These are phyloP conservation scores for Cyclophora albipunctata DNA, from an alignment of 2,888 invertebrate genomes.

Conservation along the genomic window DNA sequence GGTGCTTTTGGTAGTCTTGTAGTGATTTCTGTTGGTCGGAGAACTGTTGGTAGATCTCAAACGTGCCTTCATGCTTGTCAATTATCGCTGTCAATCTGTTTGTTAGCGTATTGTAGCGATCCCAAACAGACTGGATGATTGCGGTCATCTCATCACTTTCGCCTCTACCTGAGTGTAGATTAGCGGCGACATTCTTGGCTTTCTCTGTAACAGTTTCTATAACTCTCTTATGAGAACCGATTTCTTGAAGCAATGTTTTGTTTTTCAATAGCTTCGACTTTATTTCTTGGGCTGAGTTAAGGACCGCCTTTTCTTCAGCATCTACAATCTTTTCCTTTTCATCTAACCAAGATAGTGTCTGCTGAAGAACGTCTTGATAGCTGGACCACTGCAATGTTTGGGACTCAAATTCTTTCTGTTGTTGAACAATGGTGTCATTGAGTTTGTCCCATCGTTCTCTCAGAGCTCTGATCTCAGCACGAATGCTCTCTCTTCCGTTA, in stretches of 20 bases:
- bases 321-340: conserved; percentile 86
- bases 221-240: conserved; percentile 90
- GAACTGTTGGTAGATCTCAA: conserved; percentile 90
- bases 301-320: conserved; percentile 80
- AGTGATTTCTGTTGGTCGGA: conserved; percentile 89
- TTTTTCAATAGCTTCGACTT: conserved; percentile 88
- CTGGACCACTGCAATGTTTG: conserved; percentile 88
- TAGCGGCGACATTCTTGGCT: conserved; percentile 81
- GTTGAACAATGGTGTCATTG: conserved; percentile 86
- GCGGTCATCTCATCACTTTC: conserved; percentile 79
- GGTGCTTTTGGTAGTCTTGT: conserved; percentile 91
- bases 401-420: conserved; percentile 89
- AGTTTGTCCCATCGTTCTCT: conserved; percentile 92
- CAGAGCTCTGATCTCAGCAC: conserved; percentile 87
- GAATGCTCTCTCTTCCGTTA: conserved; percentile 89
- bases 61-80: conserved; percentile 82
- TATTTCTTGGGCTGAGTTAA: conserved; percentile 89
- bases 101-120: conserved; percentile 83
- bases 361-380: conserved; percentile 89
- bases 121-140: conserved; percentile 82
- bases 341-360: conserved; percentile 90
- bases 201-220: conserved; percentile 94
- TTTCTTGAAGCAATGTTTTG: conserved; percentile 92
- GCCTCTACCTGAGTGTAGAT: conserved; percentile 70
- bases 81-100: conserved; percentile 80